Percentiles rank a stretch among this genome's conserved stretches.
Conservation (phyloP, 2,888 invertebrate species). For the Chrysolina americana region DNA sequence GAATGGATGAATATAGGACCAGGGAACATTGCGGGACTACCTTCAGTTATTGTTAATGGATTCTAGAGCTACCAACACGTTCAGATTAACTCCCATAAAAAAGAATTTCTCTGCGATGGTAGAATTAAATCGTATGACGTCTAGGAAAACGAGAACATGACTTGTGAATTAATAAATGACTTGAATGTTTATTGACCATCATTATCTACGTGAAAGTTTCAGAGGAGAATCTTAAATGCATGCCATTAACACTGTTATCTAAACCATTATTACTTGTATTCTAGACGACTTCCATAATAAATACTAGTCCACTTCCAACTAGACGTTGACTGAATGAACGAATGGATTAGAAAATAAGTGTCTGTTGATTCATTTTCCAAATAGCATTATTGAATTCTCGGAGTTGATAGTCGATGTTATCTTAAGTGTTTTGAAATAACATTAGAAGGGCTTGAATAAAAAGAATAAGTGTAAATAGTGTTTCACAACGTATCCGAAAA, state of each 20-base stretch:
- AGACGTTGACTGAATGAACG: neutral
- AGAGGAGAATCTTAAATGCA: slow-evolving; percentile 24
- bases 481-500: too few relatives aligned
- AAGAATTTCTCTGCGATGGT: neutral
- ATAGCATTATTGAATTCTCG: too few relatives aligned
- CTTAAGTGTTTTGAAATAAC: too few relatives aligned
- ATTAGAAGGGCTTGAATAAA: too few relatives aligned
- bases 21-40: too few relatives aligned
- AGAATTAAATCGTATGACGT: neutral
- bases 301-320: slow-evolving; percentile 7
- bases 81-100: too few relatives aligned
- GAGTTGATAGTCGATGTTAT: too few relatives aligned
- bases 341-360: slow-evolving; percentile 1
- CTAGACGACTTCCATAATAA: slow-evolving; percentile 7
- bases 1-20: too few relatives aligned
- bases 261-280: slow-evolving; percentile 27
- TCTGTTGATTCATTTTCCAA: neutral
- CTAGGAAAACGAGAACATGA: neutral
- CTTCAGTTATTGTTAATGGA: too few relatives aligned
- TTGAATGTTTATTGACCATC: slow-evolving; percentile 27
- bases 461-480: too few relatives aligned
- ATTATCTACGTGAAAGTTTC: slow-evolving; percentile 31
- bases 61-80: too few relatives aligned
- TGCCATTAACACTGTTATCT: slow-evolving; percentile 35
- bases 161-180: slow-evolving; percentile 9